phyloP scores from a whole-genome alignment of 2,888 invertebrate genomes.

The Drosophila stalkeri region DNA sequence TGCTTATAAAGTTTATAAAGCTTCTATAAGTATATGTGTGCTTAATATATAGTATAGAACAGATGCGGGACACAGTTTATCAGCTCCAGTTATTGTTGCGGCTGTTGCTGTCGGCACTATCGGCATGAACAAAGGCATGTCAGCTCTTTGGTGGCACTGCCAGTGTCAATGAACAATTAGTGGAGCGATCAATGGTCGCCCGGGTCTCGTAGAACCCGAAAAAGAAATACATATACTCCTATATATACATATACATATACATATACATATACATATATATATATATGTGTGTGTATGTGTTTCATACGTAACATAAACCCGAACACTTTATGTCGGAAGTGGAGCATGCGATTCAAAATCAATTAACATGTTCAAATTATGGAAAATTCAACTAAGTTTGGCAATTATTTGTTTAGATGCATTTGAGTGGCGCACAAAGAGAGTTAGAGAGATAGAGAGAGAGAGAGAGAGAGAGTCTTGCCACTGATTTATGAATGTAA shows the following conservation, averaged over 20 bases:
- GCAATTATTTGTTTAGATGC: slow-evolving; percentile 51
- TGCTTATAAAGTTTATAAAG: slow-evolving; percentile 10
- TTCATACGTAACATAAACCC: slow-evolving; percentile 2
- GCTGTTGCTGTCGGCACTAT: slow-evolving; percentile 50
- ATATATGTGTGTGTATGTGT: background rate
- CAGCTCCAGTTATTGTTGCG: slow-evolving; percentile 34
- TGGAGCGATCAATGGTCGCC: slow-evolving; percentile 74
- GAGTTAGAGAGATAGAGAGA: slow-evolving; percentile 4
- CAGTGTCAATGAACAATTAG: slow-evolving; percentile 76
- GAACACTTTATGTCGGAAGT: slow-evolving; percentile 60
- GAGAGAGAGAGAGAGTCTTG: background rate
- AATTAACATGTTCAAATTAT: slow-evolving; percentile 75
- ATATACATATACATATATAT: background rate
- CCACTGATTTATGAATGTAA: slow-evolving; percentile 39
- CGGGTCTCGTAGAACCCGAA: slow-evolving; percentile 27
- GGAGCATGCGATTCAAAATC: slow-evolving; percentile 73
- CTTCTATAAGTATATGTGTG: slow-evolving; percentile 11
- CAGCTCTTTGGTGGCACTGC: slow-evolving; percentile 39
- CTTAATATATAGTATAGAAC: background rate
- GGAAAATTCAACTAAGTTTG: slow-evolving; percentile 53
- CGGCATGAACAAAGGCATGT: slow-evolving; percentile 72
- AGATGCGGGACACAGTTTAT: slow-evolving; percentile 48
- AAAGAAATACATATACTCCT: background rate
- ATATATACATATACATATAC: background rate
- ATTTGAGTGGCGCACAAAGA: slow-evolving; percentile 17